These are phyloP conservation scores for Gymnarchus niloticus DNA, from an alignment of 2,113 vertebrate genomes.

Conservation along the genomic window DNA sequence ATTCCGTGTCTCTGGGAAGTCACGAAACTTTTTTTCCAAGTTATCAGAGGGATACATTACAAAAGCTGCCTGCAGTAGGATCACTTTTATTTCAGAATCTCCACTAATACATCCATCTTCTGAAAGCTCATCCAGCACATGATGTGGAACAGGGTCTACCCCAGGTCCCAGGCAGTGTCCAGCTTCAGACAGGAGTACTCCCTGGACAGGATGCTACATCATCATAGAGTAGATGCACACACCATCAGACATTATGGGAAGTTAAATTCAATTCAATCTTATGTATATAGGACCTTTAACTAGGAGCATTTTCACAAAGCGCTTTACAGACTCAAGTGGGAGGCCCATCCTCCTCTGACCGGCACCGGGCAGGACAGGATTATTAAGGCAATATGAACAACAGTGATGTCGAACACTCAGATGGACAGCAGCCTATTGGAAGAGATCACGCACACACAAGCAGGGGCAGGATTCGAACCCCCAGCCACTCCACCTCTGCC, in stretches of 20 bases:
- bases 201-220: neutral
- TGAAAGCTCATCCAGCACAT: neutral
- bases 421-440: no score
- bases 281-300: no score
- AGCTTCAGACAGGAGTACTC: neutral
- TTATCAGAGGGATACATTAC: neutral
- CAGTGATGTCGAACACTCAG: no score
- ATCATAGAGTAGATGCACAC: no score
- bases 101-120: neutral
- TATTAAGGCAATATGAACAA: no score
- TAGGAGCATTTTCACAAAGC: no score
- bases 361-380: no score
- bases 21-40: neutral
- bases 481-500: neutral
- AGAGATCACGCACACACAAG: no score
- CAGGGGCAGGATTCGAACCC: no score
- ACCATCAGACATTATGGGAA: neutral
- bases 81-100: constrained; percentile 3
- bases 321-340: no score
- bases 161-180: neutral
- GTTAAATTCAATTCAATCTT: neutral
- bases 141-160: no score
- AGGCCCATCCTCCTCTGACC: no score
- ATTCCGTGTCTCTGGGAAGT: neutral
- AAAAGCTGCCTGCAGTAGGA: neutral